These are phyloP conservation scores for Hemibagrus guttatus DNA, from an alignment of 2,797 vertebrate genomes.

Conservation along the genomic window DNA sequence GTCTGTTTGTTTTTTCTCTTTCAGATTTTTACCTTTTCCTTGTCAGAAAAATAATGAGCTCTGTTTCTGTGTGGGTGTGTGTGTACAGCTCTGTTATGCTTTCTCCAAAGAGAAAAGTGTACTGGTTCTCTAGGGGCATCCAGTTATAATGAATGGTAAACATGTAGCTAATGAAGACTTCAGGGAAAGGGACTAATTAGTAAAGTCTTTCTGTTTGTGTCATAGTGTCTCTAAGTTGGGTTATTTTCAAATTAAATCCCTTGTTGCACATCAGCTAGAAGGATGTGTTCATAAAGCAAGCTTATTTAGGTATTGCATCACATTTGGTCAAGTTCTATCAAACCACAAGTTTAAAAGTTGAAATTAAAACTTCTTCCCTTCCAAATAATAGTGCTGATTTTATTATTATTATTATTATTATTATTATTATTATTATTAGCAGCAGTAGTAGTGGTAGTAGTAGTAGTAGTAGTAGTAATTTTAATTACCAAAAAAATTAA, in stretches of 20 bases:
- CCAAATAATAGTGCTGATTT: not conserved
- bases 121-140: not conserved
- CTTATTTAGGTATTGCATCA: not conserved
- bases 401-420: not conserved
- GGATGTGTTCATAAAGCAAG: not conserved
- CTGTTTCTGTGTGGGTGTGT: constrained; percentile 8
- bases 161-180: constrained; percentile 32
- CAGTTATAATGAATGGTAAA: constrained; percentile 11
- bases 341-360: not conserved
- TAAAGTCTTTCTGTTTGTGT: constrained; percentile 21
- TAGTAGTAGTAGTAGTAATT: not conserved
- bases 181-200: constrained; percentile 25
- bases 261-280: not conserved
- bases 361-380: not conserved
- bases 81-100: not conserved
- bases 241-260: constrained; percentile 24
- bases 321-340: not conserved
- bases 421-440: not conserved
- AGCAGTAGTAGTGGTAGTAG: not conserved
- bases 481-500: too few relatives aligned
- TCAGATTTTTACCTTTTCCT: not conserved
- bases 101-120: constrained; percentile 1
- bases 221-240: not conserved
- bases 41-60: not conserved
- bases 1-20: not conserved